phyloP scores from a whole-genome alignment of 1,140 invertebrate species.

The Tetragnatha versicolor region DNA sequence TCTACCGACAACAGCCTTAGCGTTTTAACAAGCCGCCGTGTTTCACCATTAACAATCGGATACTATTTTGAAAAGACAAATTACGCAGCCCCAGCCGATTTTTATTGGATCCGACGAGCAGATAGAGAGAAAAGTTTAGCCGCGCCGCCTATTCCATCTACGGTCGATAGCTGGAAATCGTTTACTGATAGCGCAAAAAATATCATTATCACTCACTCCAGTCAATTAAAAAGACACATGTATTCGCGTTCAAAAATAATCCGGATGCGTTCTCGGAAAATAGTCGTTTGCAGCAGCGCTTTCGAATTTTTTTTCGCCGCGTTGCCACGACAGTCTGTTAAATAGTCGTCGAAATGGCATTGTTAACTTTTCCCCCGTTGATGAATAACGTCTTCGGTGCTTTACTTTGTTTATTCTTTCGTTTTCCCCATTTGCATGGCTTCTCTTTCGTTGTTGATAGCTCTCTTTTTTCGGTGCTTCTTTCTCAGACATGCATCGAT shows the following conservation, averaged over 20 bases:
- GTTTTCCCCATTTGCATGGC: conserved; percentile 23
- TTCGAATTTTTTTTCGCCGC: not conserved
- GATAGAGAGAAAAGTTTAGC: too few species aligned
- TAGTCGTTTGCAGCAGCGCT: not conserved
- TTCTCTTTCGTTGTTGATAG: not conserved
- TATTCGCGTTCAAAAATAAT: not conserved
- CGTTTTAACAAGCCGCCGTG: too few species aligned
- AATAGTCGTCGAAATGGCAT: conserved; percentile 46
- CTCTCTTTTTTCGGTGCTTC: not conserved
- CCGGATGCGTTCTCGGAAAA: not conserved
- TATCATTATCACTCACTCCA: not conserved
- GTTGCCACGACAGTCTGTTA: conserved; percentile 44
- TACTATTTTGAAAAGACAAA: too few species aligned
- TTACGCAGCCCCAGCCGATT: too few species aligned
- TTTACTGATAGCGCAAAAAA: too few species aligned
- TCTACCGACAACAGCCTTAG: too few species aligned
- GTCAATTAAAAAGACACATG: not conserved
- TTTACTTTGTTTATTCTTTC: conserved; percentile 29
- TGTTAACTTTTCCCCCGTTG: conserved; percentile 38
- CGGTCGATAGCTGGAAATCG: not conserved
- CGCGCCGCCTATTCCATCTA: too few species aligned
- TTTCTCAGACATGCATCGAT: conserved; percentile 21
- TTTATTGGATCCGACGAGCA: too few species aligned
- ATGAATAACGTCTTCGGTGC: conserved; percentile 30
- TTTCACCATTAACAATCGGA: too few species aligned